Percentiles rank a stretch among this genome's conserved stretches.
These are phyloP conservation scores for Tokudaia tokunoshimensis DNA, from an alignment of 2,797 vertebrate species.

Conservation along the genomic window DNA sequence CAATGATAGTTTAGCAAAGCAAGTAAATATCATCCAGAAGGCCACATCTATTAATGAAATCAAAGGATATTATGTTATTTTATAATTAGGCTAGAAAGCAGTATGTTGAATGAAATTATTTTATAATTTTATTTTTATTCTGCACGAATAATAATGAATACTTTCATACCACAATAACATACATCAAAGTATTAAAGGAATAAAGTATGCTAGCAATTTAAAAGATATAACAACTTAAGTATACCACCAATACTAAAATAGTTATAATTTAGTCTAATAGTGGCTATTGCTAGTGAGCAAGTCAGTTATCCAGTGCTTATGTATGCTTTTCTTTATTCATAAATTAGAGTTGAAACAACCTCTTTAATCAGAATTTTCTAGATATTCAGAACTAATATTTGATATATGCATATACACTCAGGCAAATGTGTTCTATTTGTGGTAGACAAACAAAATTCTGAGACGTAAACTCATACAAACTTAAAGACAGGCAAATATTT, in stretches of 20 bases:
- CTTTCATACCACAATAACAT: neutral
- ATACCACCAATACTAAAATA: neutral
- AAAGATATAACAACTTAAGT: neutral
- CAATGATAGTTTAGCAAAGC: neutral
- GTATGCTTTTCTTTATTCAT: neutral
- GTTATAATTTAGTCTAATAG: constrained; percentile 36
- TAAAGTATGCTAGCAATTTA: constrained; percentile 20
- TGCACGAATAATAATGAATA: neutral
- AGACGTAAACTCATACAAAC: neutral
- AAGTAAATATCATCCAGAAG: constrained; percentile 23
- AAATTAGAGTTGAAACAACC: neutral
- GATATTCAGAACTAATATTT: neutral
- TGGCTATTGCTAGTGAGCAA: neutral
- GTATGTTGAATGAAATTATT: neutral
- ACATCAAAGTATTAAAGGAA: constrained; percentile 16
- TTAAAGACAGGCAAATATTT: neutral
- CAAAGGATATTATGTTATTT: neutral
- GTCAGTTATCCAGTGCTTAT: neutral
- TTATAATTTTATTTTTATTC: constrained; percentile 49
- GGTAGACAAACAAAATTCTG: neutral
- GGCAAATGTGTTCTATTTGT: neutral
- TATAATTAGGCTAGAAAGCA: neutral
- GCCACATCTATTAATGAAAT: neutral
- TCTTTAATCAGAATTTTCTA: neutral
- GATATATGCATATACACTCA: neutral